Conservation (phyloP, 2,888 invertebrate species). For the Muschampia plurimacula region DNA sequence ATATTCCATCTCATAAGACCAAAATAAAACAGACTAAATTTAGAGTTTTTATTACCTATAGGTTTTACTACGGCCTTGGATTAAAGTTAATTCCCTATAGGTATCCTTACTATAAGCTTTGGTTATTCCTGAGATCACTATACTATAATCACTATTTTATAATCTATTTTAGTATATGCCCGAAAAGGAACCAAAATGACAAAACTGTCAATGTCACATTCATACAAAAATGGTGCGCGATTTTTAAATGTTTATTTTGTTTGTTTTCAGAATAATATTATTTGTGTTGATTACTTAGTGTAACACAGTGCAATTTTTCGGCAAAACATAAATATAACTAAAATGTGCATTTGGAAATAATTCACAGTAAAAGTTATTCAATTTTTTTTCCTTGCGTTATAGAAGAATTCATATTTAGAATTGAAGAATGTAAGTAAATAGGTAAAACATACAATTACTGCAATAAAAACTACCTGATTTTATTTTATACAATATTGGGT, state of each 20-base stretch:
- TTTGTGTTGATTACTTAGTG: neutral
- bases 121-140: too few relatives aligned
- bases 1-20: too few relatives aligned
- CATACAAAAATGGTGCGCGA: constrained; percentile 14
- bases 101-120: too few relatives aligned
- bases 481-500: neutral
- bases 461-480: neutral
- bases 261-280: neutral
- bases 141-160: too few relatives aligned
- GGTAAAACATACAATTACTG: neutral
- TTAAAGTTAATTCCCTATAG: too few relatives aligned
- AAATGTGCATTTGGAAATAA: neutral
- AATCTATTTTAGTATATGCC: too few relatives aligned
- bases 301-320: neutral
- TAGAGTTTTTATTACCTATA: too few relatives aligned
- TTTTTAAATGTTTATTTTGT: constrained; percentile 32
- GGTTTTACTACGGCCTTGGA: too few relatives aligned
- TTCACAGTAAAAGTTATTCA: too few relatives aligned
- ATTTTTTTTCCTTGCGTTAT: neutral
- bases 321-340: neutral
- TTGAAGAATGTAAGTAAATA: neutral
- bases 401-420: neutral
- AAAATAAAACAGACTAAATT: too few relatives aligned
- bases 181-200: too few relatives aligned
- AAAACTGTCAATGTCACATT: constrained; percentile 12